Evolutionary conservation across 2,797 vertebrate genomes (phyloP), one percentile per base, ranked within the genome.

Genomic region (Pipistrellus pygmaeus): DNA sequence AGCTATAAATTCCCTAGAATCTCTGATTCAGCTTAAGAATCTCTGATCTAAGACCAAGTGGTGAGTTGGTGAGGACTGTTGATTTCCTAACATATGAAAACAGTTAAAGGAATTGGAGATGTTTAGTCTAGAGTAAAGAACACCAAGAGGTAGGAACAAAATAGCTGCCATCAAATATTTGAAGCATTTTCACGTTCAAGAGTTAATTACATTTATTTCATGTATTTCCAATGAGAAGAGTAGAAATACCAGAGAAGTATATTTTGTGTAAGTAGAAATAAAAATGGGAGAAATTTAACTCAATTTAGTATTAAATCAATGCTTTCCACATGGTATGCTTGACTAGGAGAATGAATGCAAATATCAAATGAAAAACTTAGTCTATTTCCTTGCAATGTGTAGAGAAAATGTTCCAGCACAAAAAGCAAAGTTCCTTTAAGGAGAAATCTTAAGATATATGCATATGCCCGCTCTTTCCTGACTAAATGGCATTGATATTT

Each of bases 331-430:
- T 94, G 84, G 57, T 66, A 78, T 88, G 94, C 85, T 95, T 92
- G 93, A 96, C 80, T 91, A 60, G 23, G 62, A 93, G 17, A 71
- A 25, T 62, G 32, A 46, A 89, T 94, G 48, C 88, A 83, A 73
- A 38, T 88, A 94, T 57, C 27, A 85, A 85, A 96, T 84, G 81
- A 95, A 95, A 96, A 96, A 93, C 55, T 85, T 87, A 62, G 23
- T 83, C 25, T 90, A 11, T 87, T 96, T 82, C 75, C 32, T 95
- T 48, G 32, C 53, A 62, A 85, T 95, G 68, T 85, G 94, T 73
- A 64, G 66, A 95, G 53, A 75, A 62, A 91, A 94, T 91, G 32
- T 88, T 85, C 18, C 38, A 91, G 15, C 18, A 69, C 3, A 77
- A 85, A 88, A 87, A 80, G 3, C 55, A 86, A 78, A 75, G 87